phyloP scores from a whole-genome alignment of 2,888 invertebrate genomes.

The Parnassius glacialis region DNA sequence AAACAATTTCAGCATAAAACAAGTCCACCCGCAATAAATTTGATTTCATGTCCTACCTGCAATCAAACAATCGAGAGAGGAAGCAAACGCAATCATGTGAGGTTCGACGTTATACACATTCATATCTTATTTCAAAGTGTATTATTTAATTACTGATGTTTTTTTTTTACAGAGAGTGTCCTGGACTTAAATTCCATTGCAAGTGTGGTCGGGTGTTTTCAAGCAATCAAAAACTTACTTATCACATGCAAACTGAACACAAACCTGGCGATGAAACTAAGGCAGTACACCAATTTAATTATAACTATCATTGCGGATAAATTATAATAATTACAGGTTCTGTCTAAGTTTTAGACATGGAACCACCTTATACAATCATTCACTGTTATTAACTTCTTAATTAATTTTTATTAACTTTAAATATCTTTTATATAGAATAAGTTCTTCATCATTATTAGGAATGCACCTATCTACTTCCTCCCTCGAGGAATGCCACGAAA shows the following conservation, averaged over 20 bases:
- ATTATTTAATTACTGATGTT: not conserved
- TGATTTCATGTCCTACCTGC: slow-evolving; percentile 12
- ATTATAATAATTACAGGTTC: too few species aligned
- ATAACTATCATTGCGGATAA: too few species aligned
- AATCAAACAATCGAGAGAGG: slow-evolving; percentile 11
- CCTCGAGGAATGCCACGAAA: too few species aligned
- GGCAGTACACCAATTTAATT: slow-evolving; percentile 20
- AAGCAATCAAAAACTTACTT: slow-evolving; percentile 42
- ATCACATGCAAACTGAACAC: slow-evolving; percentile 38
- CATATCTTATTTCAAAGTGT: not conserved
- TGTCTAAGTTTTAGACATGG: too few species aligned
- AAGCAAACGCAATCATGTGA: slow-evolving; percentile 13
- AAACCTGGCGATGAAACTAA: slow-evolving; percentile 7
- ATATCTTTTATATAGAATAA: too few species aligned
- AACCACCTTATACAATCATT: too few species aligned
- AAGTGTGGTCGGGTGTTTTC: slow-evolving; percentile 48
- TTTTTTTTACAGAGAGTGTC: not conserved
- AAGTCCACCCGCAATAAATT: not conserved
- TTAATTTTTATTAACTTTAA: too few species aligned
- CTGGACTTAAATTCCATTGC: slow-evolving; percentile 32
- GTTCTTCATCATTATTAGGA: too few species aligned
- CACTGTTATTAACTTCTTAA: too few species aligned
- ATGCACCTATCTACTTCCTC: too few species aligned
- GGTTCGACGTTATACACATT: slow-evolving; percentile 5
- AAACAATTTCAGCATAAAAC: slow-evolving; percentile 3